Evolutionary conservation across 2,113 vertebrate species (phyloP).

Genomic region (Crotalus helleri): DNA sequence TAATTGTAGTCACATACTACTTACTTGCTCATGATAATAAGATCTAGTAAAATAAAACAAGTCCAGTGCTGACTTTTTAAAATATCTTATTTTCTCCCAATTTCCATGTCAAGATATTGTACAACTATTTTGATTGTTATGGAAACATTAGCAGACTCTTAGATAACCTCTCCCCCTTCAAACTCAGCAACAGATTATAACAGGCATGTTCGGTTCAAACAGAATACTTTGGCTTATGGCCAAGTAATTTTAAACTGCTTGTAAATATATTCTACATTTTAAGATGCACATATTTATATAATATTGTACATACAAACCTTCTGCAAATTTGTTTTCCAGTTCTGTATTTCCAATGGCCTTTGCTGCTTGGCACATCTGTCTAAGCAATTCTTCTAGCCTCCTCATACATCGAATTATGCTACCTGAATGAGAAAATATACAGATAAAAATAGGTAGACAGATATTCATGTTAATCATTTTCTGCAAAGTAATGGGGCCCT

Average conservation of each 20-base stretch:
- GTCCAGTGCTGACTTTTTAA: background rate
- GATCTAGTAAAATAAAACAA: background rate
- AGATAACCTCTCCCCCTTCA: background rate
- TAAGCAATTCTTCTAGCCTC: constrained; percentile 88
- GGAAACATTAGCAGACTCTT: background rate
- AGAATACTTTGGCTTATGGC: background rate
- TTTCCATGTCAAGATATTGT: background rate
- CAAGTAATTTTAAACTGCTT: background rate
- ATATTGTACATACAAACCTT: constrained; percentile 74
- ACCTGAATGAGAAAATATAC: constrained; percentile 64
- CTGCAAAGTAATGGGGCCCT: background rate
- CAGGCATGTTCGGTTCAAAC: background rate
- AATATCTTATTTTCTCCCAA: background rate
- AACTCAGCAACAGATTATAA: background rate
- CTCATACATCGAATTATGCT: constrained; percentile 98
- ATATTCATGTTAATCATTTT: background rate
- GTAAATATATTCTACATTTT: background rate
- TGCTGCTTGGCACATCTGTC: constrained; percentile 97
- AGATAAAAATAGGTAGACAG: background rate
- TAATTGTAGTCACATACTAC: background rate
- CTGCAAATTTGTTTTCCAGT: constrained; percentile 96
- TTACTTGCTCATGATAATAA: background rate
- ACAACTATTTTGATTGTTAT: background rate
- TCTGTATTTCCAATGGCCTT: constrained; percentile 99
- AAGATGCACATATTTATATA: constrained; percentile 2